Percentiles rank a stretch among this genome's conserved stretches.
Conservation (phyloP, 92 coral and sea anemone species). For the Actinernus sp. region DNA sequence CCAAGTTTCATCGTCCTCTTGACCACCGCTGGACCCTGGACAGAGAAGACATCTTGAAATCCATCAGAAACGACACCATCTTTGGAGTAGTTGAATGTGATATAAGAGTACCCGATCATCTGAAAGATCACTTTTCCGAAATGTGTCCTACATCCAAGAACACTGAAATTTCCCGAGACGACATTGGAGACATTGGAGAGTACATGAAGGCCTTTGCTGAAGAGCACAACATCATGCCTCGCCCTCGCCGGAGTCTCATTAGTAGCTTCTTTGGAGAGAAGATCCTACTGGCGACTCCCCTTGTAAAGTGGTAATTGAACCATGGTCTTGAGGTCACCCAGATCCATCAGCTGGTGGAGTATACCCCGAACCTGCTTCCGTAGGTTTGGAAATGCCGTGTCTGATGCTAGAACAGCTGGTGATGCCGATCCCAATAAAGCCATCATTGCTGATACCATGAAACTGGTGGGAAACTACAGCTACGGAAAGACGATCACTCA, state of each 20-base stretch:
- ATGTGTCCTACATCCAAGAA: constrained; percentile 56
- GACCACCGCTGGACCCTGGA: constrained; percentile 19
- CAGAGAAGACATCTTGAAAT: constrained; percentile 13
- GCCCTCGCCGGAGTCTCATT: constrained; percentile 33
- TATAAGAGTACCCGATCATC: constrained; percentile 35
- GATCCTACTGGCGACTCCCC: constrained; percentile 46
- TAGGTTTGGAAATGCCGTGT: not conserved
- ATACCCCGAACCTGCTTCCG: constrained; percentile 1
- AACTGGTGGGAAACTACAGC: too few relatives aligned
- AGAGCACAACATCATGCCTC: constrained; percentile 35
- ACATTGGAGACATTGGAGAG: constrained; percentile 57
- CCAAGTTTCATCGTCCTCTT: constrained; percentile 22
- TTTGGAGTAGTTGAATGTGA: constrained; percentile 49
- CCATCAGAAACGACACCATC: constrained; percentile 5
- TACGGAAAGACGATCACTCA: too few relatives aligned
- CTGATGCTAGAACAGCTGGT: too few relatives aligned
- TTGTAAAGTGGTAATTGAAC: constrained; percentile 45
- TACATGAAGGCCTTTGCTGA: constrained; percentile 46
- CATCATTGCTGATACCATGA: too few relatives aligned
- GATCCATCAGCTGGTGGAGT: constrained; percentile 33
- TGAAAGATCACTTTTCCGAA: constrained; percentile 29
- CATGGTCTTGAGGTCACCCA: constrained; percentile 41
- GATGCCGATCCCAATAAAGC: too few relatives aligned
- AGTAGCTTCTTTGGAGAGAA: constrained; percentile 37
- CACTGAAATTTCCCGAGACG: constrained; percentile 24